Conservation (phyloP, 2,797 vertebrate genomes). For the Notamacropus eugenii region DNA sequence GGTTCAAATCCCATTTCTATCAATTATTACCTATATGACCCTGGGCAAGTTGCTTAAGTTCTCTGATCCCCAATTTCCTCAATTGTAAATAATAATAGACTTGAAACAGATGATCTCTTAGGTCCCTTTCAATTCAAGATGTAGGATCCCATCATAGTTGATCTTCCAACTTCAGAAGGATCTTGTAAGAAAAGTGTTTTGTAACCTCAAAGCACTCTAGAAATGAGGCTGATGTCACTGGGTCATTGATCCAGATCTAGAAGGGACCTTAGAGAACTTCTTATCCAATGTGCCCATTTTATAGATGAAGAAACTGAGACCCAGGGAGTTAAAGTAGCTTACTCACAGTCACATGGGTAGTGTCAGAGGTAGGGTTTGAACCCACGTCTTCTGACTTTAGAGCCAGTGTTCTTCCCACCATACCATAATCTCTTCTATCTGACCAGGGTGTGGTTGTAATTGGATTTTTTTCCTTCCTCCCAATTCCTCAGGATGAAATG, state of each 20-base stretch:
- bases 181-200: background rate
- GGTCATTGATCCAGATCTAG: background rate
- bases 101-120: background rate
- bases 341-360: background rate
- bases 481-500: slow-evolving; percentile 88
- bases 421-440: background rate
- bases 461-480: background rate
- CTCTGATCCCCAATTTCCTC: background rate
- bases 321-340: background rate
- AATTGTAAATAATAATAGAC: background rate
- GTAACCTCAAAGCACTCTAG: background rate
- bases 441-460: background rate
- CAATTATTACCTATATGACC: background rate
- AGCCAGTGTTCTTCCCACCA: background rate
- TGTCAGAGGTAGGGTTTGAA: background rate
- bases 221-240: background rate
- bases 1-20: background rate
- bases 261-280: background rate
- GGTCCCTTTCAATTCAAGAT: background rate
- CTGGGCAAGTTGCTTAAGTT: background rate
- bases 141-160: background rate
- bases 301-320: background rate
- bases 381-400: background rate
- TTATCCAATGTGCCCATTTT: background rate
- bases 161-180: background rate